Evolutionary conservation across 2,797 vertebrate genomes (phyloP).

Genomic region (Lerista edwardsae): DNA sequence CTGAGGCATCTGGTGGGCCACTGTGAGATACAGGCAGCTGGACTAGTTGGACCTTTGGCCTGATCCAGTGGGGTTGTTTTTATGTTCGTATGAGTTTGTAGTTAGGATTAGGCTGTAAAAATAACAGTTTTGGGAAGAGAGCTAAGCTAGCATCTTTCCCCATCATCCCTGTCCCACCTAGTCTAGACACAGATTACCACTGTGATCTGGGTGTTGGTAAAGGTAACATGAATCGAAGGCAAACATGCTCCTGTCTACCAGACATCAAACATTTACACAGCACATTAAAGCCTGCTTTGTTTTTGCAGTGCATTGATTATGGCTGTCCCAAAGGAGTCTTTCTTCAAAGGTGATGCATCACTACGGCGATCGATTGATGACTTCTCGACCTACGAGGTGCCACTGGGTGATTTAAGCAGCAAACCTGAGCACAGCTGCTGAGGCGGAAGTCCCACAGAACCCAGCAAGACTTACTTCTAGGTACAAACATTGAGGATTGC

Average conservation of each 20-base stretch:
- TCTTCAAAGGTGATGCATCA: neutral
- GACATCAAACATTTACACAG: neutral
- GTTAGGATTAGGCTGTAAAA: too few relatives aligned
- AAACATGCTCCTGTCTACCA: neutral
- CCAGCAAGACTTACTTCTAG: too few relatives aligned
- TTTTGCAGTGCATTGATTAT: neutral
- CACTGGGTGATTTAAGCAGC: neutral
- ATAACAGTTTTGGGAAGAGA: too few relatives aligned
- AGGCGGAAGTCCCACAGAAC: too few relatives aligned
- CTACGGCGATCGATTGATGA: neutral
- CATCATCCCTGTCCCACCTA: neutral
- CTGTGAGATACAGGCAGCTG: too few relatives aligned
- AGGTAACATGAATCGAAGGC: neutral
- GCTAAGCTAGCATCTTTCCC: too few relatives aligned
- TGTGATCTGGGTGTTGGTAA: neutral
- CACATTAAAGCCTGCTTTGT: neutral
- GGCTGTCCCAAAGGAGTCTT: neutral
- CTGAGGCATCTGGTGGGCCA: too few relatives aligned
- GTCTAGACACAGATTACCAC: neutral
- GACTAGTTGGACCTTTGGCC: too few relatives aligned
- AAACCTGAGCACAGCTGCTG: too few relatives aligned
- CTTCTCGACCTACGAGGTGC: neutral
- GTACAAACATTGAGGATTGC: too few relatives aligned
- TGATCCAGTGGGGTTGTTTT: too few relatives aligned
- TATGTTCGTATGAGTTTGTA: too few relatives aligned